Evolutionary conservation across 2,888 invertebrate species (phyloP), one percentile per base, ranked within the genome.

Genomic region (Blastobasis adustella): DNA sequence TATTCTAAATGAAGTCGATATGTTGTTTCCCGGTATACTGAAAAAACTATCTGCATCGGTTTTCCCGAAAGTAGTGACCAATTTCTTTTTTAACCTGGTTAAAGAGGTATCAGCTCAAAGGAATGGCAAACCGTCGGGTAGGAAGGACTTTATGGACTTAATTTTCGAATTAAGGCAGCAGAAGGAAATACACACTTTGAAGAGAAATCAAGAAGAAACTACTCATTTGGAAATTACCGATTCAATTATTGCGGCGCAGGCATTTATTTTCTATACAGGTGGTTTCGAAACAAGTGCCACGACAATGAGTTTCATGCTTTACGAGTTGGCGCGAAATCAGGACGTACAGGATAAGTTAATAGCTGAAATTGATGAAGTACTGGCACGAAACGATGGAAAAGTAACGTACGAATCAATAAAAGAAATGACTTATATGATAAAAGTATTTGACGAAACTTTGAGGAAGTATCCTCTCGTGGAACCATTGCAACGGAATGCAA

Each of bases 261-360:
- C 83, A 0, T 82, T 89, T 49, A 76, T 87, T 55, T 89, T 89
- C 53, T 86, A 86, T 42, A 53, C 83, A 41, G 88, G 84, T 41
- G 89, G 89, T 0, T 74, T 79, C 4, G 88, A 89, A 46, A 82
- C 86, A 1, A 74, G 82, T 6, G 82, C 87, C 1, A 79, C 68
- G 7, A 58, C 79, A 0, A 75, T 89, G 61, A 73, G 81, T 57
- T 86, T 79, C 42, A 66, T 72, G 6, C 58, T 84, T 7, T 58
- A 82, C 40, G 73, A 79, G 56, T 62, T 89, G 1, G 74, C 87
- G 1, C 62, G 70, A 39, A 75, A 88, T 57, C 74, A 70, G 23
- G 62, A 72, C 3, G 66, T 84, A 4, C 69, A 88, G 10, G 55
- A 61, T 3, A 79, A 65, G 58, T 53, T 87, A 2, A 79, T 81